These are phyloP conservation scores for Oithona nana DNA, from an alignment of 2,888 invertebrate genomes.

Conservation along the genomic window DNA sequence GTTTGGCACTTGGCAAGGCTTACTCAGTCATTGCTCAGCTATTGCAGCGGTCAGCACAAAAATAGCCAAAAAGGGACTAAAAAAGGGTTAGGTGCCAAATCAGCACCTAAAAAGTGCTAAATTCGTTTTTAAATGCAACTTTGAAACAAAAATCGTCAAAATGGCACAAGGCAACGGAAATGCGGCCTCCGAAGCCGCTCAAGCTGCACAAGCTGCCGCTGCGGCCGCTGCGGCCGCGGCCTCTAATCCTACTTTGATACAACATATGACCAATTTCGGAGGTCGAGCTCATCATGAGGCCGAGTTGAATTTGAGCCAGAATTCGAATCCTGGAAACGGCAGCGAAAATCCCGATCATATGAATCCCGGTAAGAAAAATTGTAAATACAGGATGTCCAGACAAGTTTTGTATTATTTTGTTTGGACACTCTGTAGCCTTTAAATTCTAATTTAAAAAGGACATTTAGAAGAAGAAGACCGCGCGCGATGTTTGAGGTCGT, in stretches of 20 bases:
- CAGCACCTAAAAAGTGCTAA: not conserved
- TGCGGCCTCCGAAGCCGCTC: not conserved
- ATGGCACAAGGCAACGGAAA: not conserved
- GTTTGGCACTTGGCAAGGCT: not conserved
- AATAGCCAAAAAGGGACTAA: too few species aligned
- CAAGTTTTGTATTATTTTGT: too few species aligned
- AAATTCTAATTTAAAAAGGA: too few species aligned
- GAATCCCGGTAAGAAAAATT: conserved; percentile 3
- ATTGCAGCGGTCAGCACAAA: not conserved
- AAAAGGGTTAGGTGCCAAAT: not conserved
- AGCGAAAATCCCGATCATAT: too few species aligned
- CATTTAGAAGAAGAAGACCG: not conserved
- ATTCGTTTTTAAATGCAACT: too few species aligned
- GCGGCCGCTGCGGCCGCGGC: not conserved
- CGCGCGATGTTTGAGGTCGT: not conserved
- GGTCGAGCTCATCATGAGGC: too few species aligned
- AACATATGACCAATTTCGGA: not conserved
- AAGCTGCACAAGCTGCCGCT: not conserved
- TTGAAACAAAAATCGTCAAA: too few species aligned
- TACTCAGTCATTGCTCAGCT: not conserved
- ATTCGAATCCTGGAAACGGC: too few species aligned
- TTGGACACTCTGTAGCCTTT: too few species aligned
- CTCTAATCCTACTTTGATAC: not conserved
- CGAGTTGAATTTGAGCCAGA: too few species aligned
- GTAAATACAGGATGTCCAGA: too few species aligned